Conservation (phyloP, 2,888 invertebrate species). For the Hemaris fuciformis region DNA sequence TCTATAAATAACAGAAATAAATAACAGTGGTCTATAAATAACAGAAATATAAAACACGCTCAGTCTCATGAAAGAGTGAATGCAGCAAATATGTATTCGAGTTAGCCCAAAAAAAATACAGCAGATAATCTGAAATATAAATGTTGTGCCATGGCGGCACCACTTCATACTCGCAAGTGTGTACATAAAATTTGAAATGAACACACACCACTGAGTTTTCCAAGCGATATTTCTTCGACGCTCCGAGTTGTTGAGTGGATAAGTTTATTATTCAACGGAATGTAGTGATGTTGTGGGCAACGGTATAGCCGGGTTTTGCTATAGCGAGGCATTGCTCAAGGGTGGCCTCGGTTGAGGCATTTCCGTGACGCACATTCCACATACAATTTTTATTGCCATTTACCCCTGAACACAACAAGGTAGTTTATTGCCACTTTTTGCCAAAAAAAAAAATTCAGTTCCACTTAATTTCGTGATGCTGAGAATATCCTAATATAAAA, state of each 20-base stretch:
- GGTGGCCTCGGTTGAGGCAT: background rate
- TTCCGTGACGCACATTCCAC: too few relatives aligned
- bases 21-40: too few relatives aligned
- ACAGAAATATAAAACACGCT: too few relatives aligned
- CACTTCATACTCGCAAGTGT: conserved; percentile 11
- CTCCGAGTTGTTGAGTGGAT: conserved; percentile 19
- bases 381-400: too few relatives aligned
- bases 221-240: conserved; percentile 37
- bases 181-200: conserved; percentile 30
- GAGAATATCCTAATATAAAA: too few relatives aligned
- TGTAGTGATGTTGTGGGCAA: background rate
- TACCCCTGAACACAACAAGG: too few relatives aligned
- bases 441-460: too few relatives aligned
- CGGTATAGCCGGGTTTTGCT: background rate
- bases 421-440: too few relatives aligned
- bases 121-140: background rate
- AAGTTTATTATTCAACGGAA: conserved; percentile 24
- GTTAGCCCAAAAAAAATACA: background rate
- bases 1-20: too few relatives aligned
- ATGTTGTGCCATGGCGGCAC: background rate
- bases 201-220: conserved; percentile 31
- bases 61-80: too few relatives aligned
- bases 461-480: too few relatives aligned
- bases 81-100: too few relatives aligned
- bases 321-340: background rate